Evolutionary conservation across 2,797 vertebrate genomes (phyloP).

Genomic region (Gila robusta): DNA sequence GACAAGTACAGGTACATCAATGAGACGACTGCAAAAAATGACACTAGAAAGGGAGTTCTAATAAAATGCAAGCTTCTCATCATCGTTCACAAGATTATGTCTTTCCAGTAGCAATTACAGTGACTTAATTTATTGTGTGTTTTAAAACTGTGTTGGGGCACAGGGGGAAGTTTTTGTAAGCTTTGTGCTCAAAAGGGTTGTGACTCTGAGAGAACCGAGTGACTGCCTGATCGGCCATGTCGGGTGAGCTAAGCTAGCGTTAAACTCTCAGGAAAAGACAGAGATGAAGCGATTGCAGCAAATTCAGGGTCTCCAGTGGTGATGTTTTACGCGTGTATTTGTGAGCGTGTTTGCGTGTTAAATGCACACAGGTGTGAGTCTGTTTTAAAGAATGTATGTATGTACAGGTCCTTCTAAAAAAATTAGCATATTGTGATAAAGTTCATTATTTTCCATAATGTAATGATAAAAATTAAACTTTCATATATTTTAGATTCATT

Average conservation of each 20-base stretch:
- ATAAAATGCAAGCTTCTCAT: slow-evolving; percentile 57
- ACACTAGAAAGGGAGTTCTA: slow-evolving; percentile 24
- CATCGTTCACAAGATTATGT: slow-evolving; percentile 58
- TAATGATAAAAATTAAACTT: too few relatives aligned
- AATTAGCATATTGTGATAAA: too few relatives aligned
- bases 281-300: slow-evolving; percentile 67
- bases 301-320: slow-evolving; percentile 79
- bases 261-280: slow-evolving; percentile 77
- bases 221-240: slow-evolving; percentile 57
- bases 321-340: slow-evolving; percentile 58
- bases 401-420: too few relatives aligned
- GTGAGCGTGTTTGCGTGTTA: slow-evolving; percentile 51
- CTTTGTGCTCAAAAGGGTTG: slow-evolving; percentile 57
- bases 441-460: too few relatives aligned
- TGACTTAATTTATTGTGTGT: slow-evolving; percentile 61
- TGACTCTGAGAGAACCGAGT: slow-evolving; percentile 61
- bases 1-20: slow-evolving; percentile 72
- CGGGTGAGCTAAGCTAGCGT: slow-evolving; percentile 64
- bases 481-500: too few relatives aligned
- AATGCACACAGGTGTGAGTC: slow-evolving; percentile 29
- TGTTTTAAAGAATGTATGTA: slow-evolving; percentile 43
- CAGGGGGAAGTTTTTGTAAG: slow-evolving; percentile 40
- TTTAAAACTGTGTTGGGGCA: slow-evolving; percentile 38
- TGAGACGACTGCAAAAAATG: slow-evolving; percentile 56
- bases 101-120: slow-evolving; percentile 74